Percentiles rank a stretch among this genome's conserved stretches.
Evolutionary conservation across 1,140 invertebrate genomes (phyloP).

Genomic region (Drosophila setifemur): DNA sequence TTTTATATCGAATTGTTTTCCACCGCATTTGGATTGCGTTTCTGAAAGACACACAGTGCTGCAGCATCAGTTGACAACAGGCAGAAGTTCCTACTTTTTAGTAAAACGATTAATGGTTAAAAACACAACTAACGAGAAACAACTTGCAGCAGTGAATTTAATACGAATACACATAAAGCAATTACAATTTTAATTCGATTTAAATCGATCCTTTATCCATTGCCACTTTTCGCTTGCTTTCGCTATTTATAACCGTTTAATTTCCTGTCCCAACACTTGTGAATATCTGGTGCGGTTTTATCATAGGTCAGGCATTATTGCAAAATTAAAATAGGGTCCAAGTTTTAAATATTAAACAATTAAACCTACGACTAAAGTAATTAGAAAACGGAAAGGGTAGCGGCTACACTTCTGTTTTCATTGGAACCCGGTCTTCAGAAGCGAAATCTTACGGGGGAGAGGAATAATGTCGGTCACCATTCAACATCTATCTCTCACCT

Average conservation of each 20-base stretch:
- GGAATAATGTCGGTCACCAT: constrained; percentile 21
- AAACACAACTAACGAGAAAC: constrained; percentile 31
- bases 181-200: constrained; percentile 15
- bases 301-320: constrained; percentile 63
- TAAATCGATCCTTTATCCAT: constrained; percentile 14
- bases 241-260: constrained; percentile 28
- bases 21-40: constrained; percentile 52
- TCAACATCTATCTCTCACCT: constrained; percentile 2
- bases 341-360: constrained; percentile 73
- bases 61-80: constrained; percentile 43
- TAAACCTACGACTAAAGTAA: constrained; percentile 44
- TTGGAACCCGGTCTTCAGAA: constrained; percentile 53
- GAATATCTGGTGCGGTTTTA: constrained; percentile 59
- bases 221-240: constrained; percentile 24
- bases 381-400: no score
- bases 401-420: no score
- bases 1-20: constrained; percentile 44
- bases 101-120: constrained; percentile 57
- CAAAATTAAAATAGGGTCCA: constrained; percentile 79
- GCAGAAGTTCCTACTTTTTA: constrained; percentile 80
- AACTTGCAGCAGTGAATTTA: constrained; percentile 74
- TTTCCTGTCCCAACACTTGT: constrained; percentile 49
- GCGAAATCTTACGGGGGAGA: constrained; percentile 9
- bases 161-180: constrained; percentile 24
- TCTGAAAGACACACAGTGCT: constrained; percentile 38